Evolutionary conservation across 1,140 invertebrate species (phyloP), one percentile per base, ranked within the genome.

Genomic region (Wiebesia pumilae): DNA sequence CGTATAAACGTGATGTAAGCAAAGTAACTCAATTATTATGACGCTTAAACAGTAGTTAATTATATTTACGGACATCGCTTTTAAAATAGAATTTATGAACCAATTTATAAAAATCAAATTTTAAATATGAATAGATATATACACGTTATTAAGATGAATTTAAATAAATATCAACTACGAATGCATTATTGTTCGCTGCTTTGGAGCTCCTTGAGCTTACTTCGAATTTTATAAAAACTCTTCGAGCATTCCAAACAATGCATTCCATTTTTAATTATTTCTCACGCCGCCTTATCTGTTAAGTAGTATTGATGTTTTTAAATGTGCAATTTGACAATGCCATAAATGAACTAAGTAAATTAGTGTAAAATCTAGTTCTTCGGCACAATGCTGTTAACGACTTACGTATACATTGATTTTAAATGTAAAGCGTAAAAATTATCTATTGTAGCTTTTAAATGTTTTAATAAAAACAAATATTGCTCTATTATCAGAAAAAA

Each of bases 371-470:
- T 58, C 65, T 87, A 65, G 54, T 84, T 87, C 75, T 67, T 84
- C 38, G 73, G 54, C 82, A 30, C 3, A 75, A 3, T 30, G 27
- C 77, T 84, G 82, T 78, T 83, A 65, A 79, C 30, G 27, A 86
- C 16, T 82, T 51, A 54, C 65, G 47, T 80, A 79, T 83, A 54
- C 65, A 80, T 87, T 84, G 65, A 78, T 81, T 87, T 65, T 78
- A 67, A 38, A 54, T 35, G 30, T 51, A 78, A 58, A 54, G 65
- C 81, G 85, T 80, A 71, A 83, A 58, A 81, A 86, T 58, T 82
- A 58, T 90, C 78, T 90, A 87, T 89, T 91, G 90, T 91, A 90
- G 90, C 89, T 88, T 89, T 88, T 89, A 87, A 84, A 89, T 90
- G 88, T 89, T 90, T 87, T 79, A 90, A 90, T 91, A 91, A 91